Evolutionary conservation across 2,113 vertebrate species (phyloP).

Genomic region (Pterocles orientalis): DNA sequence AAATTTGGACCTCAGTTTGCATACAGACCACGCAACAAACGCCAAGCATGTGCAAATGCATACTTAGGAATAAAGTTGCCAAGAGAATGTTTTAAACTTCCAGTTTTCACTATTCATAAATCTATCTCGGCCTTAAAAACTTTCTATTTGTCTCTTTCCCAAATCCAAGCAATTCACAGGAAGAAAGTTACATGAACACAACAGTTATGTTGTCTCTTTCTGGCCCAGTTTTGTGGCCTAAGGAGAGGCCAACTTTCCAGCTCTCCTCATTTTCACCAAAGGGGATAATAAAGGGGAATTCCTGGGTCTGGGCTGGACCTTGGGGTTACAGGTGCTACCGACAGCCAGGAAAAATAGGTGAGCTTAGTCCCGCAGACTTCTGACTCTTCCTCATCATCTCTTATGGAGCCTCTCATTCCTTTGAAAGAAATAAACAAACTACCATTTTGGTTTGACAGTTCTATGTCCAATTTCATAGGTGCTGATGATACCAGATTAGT

Average conservation of each 20-base stretch:
- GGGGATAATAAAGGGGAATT: background rate
- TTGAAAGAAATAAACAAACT: background rate
- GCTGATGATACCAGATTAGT: background rate
- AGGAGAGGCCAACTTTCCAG: background rate
- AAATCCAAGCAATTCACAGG: background rate
- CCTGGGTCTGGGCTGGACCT: background rate
- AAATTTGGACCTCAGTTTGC: background rate
- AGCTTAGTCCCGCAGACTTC: background rate
- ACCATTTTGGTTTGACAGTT: background rate
- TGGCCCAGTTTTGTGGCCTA: background rate
- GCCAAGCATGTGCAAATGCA: background rate
- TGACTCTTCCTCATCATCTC: background rate
- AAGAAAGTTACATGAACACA: background rate
- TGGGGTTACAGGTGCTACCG: background rate
- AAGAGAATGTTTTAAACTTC: background rate
- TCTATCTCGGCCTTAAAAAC: background rate
- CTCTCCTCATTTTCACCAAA: background rate
- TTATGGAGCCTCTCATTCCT: background rate
- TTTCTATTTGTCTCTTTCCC: background rate
- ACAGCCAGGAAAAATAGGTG: background rate
- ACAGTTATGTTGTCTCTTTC: background rate
- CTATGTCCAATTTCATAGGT: background rate
- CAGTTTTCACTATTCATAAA: background rate
- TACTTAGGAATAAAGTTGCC: background rate
- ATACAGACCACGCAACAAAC: background rate